Evolutionary conservation across 1,140 invertebrate genomes (phyloP).

Genomic region (Protaetia brevitarsis): DNA sequence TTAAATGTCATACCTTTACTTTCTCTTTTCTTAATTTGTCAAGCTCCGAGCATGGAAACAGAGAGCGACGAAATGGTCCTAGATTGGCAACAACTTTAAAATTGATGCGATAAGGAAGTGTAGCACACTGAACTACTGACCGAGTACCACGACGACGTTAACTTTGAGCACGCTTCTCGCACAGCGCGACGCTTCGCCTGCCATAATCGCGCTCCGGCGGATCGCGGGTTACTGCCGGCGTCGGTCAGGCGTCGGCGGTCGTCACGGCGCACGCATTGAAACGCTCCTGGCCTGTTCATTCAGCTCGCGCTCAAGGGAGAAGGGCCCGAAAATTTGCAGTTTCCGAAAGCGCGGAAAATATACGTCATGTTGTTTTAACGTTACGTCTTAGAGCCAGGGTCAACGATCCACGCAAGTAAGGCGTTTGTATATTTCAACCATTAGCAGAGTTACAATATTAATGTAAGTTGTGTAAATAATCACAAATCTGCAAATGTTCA

Average conservation of each 20-base stretch:
- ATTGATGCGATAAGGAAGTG: not conserved
- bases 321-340: not conserved
- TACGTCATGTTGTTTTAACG: not conserved
- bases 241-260: conserved; percentile 1
- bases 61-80: too few relatives aligned
- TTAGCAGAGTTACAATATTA: too few relatives aligned
- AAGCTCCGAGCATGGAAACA: too few relatives aligned
- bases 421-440: too few relatives aligned
- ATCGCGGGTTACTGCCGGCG: conserved; percentile 9
- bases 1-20: too few relatives aligned
- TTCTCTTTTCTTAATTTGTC: too few relatives aligned
- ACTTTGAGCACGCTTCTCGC: not conserved
- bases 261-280: conserved; percentile 9
- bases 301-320: not conserved
- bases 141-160: not conserved
- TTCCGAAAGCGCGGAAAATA: not conserved
- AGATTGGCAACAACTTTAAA: not conserved
- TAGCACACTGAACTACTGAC: conserved; percentile 4
- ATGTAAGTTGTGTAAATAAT: too few relatives aligned
- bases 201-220: not conserved
- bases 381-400: not conserved
- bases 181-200: not conserved
- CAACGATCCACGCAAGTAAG: not conserved
- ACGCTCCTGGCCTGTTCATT: not conserved
- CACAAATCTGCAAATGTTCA: too few relatives aligned